Evolutionary conservation across 2,888 invertebrate genomes (phyloP).

Genomic region (Eupithecia centaureata): DNA sequence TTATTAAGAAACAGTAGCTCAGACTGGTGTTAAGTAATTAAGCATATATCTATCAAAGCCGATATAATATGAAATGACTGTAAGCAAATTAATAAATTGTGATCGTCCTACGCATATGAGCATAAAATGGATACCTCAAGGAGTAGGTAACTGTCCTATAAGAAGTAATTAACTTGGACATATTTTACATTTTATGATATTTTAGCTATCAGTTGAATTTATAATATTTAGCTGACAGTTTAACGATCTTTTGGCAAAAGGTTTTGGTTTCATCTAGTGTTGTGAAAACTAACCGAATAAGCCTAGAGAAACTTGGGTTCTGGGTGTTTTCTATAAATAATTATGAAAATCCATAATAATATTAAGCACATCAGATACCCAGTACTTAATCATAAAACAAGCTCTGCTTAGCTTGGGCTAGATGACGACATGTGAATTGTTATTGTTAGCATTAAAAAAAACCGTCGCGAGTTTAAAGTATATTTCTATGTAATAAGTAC

Average conservation of each 20-base stretch:
- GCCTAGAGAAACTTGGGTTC: too few species aligned
- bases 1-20: slow-evolving; percentile 40
- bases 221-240: slow-evolving; percentile 2
- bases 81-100: slow-evolving; percentile 43
- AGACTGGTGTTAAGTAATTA: slow-evolving; percentile 37
- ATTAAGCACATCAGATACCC: too few species aligned
- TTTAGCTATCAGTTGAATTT: slow-evolving; percentile 26
- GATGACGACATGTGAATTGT: too few species aligned
- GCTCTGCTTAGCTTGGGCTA: too few species aligned
- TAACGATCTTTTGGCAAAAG: not conserved
- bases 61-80: slow-evolving; percentile 22
- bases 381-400: too few species aligned
- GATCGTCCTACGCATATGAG: slow-evolving; percentile 38
- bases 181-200: slow-evolving; percentile 31
- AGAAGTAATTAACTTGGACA: slow-evolving; percentile 31
- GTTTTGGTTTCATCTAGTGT: not conserved
- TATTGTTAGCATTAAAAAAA: too few species aligned
- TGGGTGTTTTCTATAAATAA: too few species aligned
- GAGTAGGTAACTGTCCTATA: slow-evolving; percentile 31
- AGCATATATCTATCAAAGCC: slow-evolving; percentile 8
- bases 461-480: too few species aligned
- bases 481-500: too few species aligned
- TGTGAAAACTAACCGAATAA: not conserved
- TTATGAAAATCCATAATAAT: too few species aligned
- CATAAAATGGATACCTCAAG: slow-evolving; percentile 38